phyloP scores from a whole-genome alignment of 2,888 invertebrate species.

The Meiosimyza platycephala region DNA sequence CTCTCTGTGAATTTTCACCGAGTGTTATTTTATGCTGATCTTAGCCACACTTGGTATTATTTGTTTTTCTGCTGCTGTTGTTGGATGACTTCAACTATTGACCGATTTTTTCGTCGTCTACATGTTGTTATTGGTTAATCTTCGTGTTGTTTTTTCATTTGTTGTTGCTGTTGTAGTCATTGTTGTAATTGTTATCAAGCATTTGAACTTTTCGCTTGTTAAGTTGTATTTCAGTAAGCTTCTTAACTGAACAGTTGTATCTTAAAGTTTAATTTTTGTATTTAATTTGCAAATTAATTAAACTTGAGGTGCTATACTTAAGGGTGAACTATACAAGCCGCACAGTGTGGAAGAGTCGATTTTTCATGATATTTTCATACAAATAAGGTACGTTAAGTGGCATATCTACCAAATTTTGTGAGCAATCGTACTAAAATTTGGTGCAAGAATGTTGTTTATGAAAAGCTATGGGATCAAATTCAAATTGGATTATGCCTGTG shows the following conservation, averaged over 20 bases:
- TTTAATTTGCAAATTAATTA: too few species aligned
- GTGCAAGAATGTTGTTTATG: too few species aligned
- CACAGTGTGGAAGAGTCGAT: too few species aligned
- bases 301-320: too few species aligned
- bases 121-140: conserved; percentile 10
- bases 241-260: conserved; percentile 17
- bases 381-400: too few species aligned
- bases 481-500: too few species aligned
- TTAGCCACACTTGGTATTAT: conserved; percentile 23
- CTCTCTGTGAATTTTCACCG: conserved; percentile 2
- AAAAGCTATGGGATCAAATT: too few species aligned
- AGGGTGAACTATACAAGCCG: too few species aligned
- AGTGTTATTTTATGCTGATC: conserved; percentile 22
- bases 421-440: too few species aligned
- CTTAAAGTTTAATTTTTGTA: background rate
- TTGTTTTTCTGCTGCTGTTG: conserved; percentile 27
- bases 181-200: conserved; percentile 52
- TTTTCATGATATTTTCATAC: too few species aligned
- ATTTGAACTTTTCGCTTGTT: conserved; percentile 34
- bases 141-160: background rate
- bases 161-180: conserved; percentile 45
- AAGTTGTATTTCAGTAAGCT: conserved; percentile 29
- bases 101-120: conserved; percentile 23
- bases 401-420: too few species aligned
- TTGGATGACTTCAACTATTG: conserved; percentile 21